Evolutionary conservation across 2,888 invertebrate species (phyloP), one percentile per base, ranked within the genome.

Genomic region (Cheilosia grossa): DNA sequence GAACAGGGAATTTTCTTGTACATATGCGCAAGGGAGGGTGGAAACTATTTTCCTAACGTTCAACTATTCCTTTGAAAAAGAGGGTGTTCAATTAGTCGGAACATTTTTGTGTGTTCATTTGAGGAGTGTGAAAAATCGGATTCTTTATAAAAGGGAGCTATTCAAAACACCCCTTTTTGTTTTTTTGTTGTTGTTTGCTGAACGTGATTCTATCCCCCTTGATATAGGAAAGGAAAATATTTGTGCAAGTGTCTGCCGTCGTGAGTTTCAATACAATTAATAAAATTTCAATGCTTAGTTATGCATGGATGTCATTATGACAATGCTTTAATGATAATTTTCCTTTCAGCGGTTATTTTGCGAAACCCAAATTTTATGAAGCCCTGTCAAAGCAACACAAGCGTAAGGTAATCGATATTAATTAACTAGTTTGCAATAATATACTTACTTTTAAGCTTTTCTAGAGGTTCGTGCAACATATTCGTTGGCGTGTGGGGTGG

Each of bases 401-500:
- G 15, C 40, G 33, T 53, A 27, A 42, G 13, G n/a, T n/a, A 33
- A 44, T 51, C 37, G 24, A 73, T 42, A 72, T 19, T 44, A 73
- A 73, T 64, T 47, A 66, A 56, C 24, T 30, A 58, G 27, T 59
- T 66, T 51, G 19, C 33, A 78, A 33, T 64, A 54, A 54, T 47
- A 19, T 81, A 92, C 92, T 92, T 91, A 94, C 95, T 94, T 94
- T 95, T 95, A 89, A 95, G 93, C 92, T 95, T 95, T 93, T 95
- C 95, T 89, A 95, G 90, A 30, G 95, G 95, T 91, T 95, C 95
- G 90, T 95, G 94, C 44, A 89, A 77, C 67, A 88, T 87, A 77
- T 91, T 91, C 27, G 88, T 87, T 70, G 92, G 91, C 85, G 94
- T 93, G 89, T 94, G 94, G 63, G 93, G 93, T 61, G 93, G 93